Evolutionary conservation across 2,797 vertebrate genomes (phyloP), one percentile per base, ranked within the genome.

Genomic region (Anisognathus igniventris): DNA sequence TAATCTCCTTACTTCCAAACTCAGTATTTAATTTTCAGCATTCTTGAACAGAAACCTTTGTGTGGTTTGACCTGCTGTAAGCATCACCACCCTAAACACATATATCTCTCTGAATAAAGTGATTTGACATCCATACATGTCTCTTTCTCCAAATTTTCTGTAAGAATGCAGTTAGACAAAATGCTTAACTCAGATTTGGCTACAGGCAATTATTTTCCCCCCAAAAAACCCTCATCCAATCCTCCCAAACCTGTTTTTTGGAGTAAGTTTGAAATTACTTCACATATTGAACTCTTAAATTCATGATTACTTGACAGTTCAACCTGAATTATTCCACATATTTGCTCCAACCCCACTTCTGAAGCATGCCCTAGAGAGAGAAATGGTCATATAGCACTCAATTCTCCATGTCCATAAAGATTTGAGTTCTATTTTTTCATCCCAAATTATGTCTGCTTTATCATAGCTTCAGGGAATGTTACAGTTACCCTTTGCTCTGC

Each of bases 281-380:
- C 91, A 92, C 24, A 77, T 93, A 67, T 22, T 88, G 45, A 83
- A 50, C 72, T 83, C 76, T 75, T 83, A 77, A 71, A 88, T 88
- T 80, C 83, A 19, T 87, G 87, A 77, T 86, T 88, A 53, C 68
- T 92, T 89, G 76, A 91, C 60, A 80, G 30, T 77, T 76, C 57
- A 68, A 77, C n/a, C 25, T 74, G 75, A 94, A 61, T 90, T 90
- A 74, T 91, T 93, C 72, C 3, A 0, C 12, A 2, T 75, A 83
- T 65, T 90, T 88, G n/a, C 61, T 83, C 72, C 65, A 88, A 77
- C 25, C 40, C 24, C 31, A 45, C 13, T 87, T 83, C 65, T 92
- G 72, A 81, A 92, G 71, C 21, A 62, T 82, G 48, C 24, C 50
- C 58, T 24, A 39, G 86, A 86, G 86, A 83, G 37, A 79, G 7